phyloP scores from a whole-genome alignment of 2,888 invertebrate species.

The Amblyjoppa proteus region DNA sequence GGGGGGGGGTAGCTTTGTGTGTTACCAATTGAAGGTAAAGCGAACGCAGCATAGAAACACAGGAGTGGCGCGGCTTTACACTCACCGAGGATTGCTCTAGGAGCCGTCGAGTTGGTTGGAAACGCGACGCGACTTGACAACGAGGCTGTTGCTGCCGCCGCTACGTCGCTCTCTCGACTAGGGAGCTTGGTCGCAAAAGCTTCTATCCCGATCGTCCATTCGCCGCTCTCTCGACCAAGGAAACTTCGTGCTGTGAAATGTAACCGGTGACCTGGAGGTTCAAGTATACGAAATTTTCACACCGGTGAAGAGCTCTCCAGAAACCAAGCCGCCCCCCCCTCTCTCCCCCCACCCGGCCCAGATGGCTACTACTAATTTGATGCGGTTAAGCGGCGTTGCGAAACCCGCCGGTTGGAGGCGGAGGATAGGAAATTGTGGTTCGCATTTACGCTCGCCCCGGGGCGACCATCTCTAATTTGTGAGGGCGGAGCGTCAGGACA shows the following conservation, averaged over 20 bases:
- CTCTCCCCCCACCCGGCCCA: not conserved
- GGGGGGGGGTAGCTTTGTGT: conserved; percentile 29
- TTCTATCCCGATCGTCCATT: not conserved
- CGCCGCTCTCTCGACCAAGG: not conserved
- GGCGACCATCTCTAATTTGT: conserved; percentile 44
- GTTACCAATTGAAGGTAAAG: conserved; percentile 48
- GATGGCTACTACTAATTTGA: conserved; percentile 55
- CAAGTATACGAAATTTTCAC: conserved; percentile 49
- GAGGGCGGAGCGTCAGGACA: conserved; percentile 29
- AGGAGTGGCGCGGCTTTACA: conserved; percentile 31
- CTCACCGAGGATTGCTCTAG: conserved; percentile 35
- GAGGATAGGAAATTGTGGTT: conserved; percentile 14
- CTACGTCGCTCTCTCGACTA: not conserved
- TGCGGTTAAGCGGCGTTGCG: conserved; percentile 45
- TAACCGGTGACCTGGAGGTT: conserved; percentile 1
- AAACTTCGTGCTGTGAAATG: conserved; percentile 5
- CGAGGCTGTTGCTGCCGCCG: conserved; percentile 28
- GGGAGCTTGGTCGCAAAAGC: not conserved
- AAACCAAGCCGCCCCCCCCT: not conserved
- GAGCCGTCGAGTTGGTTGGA: conserved; percentile 36
- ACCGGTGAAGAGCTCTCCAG: conserved; percentile 5
- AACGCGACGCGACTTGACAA: conserved; percentile 59
- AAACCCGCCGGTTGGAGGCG: not conserved
- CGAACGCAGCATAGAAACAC: conserved; percentile 20
- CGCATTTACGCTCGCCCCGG: conserved; percentile 34